A percentile compares a stretch with the other conserved stretches of the same genome.
These are phyloP conservation scores for Plagodis dolabraria DNA, from an alignment of 2,888 invertebrate species.

Conservation along the genomic window DNA sequence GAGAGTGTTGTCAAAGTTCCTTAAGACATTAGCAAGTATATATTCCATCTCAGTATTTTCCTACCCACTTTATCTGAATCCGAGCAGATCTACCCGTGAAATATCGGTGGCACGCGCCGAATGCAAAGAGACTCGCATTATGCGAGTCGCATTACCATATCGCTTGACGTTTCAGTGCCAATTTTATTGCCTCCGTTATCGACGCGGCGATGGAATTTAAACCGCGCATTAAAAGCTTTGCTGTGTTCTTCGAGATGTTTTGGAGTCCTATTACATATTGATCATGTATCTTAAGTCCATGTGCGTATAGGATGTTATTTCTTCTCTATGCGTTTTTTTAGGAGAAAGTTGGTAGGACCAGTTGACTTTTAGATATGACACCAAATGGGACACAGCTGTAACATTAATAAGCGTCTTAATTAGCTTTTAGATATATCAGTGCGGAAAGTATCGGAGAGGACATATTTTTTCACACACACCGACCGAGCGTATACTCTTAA, in stretches of 20 bases:
- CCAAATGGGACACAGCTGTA: too few relatives aligned
- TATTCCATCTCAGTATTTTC: conserved; percentile 28
- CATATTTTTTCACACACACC: too few relatives aligned
- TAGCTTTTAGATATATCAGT: too few relatives aligned
- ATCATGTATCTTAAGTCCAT: conserved; percentile 1
- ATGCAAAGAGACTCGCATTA: conserved; percentile 72
- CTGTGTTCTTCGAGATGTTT: conserved; percentile 24
- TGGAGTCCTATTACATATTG: conserved; percentile 15
- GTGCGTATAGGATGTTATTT: background rate
- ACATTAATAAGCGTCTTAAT: too few relatives aligned
- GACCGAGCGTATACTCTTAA: too few relatives aligned
- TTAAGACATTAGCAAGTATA: too few relatives aligned
- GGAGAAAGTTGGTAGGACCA: background rate
- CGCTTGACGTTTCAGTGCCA: conserved; percentile 77
- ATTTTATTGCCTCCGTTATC: conserved; percentile 79
- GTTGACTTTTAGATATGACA: too few relatives aligned
- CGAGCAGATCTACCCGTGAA: conserved; percentile 75
- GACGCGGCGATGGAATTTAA: conserved; percentile 69
- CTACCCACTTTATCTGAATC: conserved; percentile 68
- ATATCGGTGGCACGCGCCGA: conserved; percentile 72
- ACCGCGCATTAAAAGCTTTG: conserved; percentile 64
- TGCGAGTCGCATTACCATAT: conserved; percentile 83
- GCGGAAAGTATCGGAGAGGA: too few relatives aligned
- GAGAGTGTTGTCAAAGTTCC: too few relatives aligned
- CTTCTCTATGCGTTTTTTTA: background rate